These are phyloP conservation scores for Botia almorhae DNA, from an alignment of 2,797 vertebrate species.

Conservation along the genomic window DNA sequence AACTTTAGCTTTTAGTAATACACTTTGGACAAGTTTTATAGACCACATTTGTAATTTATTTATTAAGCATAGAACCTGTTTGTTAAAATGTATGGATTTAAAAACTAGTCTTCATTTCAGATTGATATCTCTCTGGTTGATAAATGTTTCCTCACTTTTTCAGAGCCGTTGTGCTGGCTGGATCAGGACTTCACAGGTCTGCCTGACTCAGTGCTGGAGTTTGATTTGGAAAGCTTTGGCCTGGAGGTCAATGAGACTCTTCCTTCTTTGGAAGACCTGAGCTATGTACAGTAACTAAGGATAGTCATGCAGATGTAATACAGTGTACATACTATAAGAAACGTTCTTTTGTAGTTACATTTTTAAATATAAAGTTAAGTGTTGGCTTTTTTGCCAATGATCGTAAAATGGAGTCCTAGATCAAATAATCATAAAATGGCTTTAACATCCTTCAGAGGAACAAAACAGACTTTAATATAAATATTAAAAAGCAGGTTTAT, in stretches of 20 bases:
- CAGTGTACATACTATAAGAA: not conserved
- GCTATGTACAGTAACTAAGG: not conserved
- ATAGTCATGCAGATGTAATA: not conserved
- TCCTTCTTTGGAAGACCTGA: not conserved
- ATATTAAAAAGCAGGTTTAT: constrained; percentile 7
- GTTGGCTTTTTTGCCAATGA: not conserved
- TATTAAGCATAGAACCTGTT: not conserved
- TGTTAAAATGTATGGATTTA: not conserved
- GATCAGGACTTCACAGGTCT: constrained; percentile 55
- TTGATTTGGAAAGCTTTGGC: constrained; percentile 56
- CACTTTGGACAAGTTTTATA: not conserved
- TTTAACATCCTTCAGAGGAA: constrained; percentile 2
- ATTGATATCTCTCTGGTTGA: too few species aligned
- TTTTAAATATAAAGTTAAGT: not conserved
- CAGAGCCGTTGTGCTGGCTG: constrained; percentile 54
- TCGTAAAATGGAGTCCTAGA: not conserved
- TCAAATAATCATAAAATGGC: not conserved
- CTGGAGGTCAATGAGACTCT: constrained; percentile 32
- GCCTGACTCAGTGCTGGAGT: constrained; percentile 52
- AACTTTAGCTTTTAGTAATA: too few species aligned
- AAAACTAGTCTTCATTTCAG: not conserved
- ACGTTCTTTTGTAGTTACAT: not conserved
- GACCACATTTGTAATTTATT: not conserved
- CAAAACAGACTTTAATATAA: not conserved
- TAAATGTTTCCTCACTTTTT: constrained; percentile 23